phyloP scores from a whole-genome alignment of 2,797 vertebrate genomes.

The Bryconaethiops microstoma region DNA sequence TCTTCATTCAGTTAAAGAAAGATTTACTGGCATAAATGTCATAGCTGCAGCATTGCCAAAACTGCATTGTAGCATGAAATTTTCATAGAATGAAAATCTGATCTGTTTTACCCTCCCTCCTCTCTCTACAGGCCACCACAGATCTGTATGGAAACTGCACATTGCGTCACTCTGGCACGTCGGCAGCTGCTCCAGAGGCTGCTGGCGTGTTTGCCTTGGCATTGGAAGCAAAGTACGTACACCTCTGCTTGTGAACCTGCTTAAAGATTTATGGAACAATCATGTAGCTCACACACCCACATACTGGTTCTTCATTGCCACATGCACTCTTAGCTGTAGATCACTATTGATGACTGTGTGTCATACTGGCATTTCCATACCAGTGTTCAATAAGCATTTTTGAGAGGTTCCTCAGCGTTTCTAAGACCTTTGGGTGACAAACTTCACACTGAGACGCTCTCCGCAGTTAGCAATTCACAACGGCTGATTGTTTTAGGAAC shows the following conservation, averaged over 20 bases:
- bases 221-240: constrained; percentile 96
- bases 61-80: not conserved
- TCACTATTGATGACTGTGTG: constrained; percentile 13
- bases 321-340: constrained; percentile 3
- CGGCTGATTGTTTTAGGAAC: constrained; percentile 12
- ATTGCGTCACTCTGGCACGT: constrained; percentile 96
- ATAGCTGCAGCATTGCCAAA: not conserved
- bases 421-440: not conserved
- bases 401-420: not conserved
- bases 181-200: constrained; percentile 96
- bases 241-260: constrained; percentile 29
- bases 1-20: not conserved
- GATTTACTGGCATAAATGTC: not conserved
- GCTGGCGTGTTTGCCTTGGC: constrained; percentile 97
- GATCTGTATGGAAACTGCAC: constrained; percentile 99
- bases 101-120: constrained; percentile 25
- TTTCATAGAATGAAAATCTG: not conserved
- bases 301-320: not conserved
- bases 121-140: constrained; percentile 89
- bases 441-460: not conserved
- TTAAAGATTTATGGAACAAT: constrained; percentile 42
- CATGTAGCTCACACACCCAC: not conserved
- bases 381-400: not conserved
- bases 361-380: not conserved
- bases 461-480: not conserved